A percentile compares a stretch with the other conserved stretches of the same genome.
Conservation (phyloP, 2,797 vertebrate species). For the Argyrosomus regius region DNA sequence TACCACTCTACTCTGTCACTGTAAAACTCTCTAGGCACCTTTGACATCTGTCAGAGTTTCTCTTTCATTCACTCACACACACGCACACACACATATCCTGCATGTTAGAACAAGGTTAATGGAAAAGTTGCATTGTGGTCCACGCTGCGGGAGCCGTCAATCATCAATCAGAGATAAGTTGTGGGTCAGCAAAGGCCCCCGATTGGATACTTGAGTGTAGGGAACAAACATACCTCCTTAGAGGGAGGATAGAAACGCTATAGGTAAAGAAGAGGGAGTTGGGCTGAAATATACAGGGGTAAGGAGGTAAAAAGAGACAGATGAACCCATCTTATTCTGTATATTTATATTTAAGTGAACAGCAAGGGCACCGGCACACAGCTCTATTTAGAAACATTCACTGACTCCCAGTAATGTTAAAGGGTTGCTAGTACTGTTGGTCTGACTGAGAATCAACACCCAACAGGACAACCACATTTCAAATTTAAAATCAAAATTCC, state of each 20-base stretch:
- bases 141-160: slow-evolving; percentile 42
- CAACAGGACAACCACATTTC: too few species aligned
- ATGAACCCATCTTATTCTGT: slow-evolving; percentile 7
- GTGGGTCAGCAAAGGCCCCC: slow-evolving; percentile 55
- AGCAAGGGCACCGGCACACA: not conserved
- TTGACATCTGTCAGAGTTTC: slow-evolving; percentile 32
- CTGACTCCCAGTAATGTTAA: not conserved
- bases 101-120: slow-evolving; percentile 73
- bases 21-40: slow-evolving; percentile 38
- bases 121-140: slow-evolving; percentile 63
- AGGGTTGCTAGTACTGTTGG: not conserved
- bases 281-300: not conserved
- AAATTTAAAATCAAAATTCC: too few species aligned
- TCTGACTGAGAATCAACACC: not conserved
- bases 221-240: slow-evolving; percentile 58
- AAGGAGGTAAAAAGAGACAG: not conserved
- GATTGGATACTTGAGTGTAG: slow-evolving; percentile 44
- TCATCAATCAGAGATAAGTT: slow-evolving; percentile 68
- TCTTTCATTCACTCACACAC: slow-evolving; percentile 19
- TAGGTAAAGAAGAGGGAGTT: not conserved
- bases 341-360: not conserved
- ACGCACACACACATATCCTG: not conserved
- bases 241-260: not conserved
- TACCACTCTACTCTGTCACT: slow-evolving; percentile 14
- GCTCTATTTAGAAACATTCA: not conserved